Base-by-base conservation (phyloP, 2,113 vertebrate genomes). In the Ageneiosus marmoratus region DNA sequence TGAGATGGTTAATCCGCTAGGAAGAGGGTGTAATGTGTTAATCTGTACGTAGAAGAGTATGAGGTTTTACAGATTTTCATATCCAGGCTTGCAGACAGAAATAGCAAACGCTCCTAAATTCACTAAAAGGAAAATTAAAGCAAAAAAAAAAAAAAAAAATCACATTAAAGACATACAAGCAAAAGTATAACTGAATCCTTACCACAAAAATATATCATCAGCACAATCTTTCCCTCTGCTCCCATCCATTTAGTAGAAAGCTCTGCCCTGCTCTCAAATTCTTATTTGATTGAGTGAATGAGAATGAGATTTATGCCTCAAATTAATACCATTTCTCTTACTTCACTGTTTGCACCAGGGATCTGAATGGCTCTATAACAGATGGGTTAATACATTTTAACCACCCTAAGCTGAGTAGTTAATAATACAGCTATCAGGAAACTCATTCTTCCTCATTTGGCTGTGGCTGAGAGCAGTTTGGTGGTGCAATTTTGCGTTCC, bases 371-470 rank as follows among this genome's bases (percentile, higher is more conserved):
- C 89, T 93, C 92, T 91, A 93, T 92, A 93, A 91, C 86, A 92
- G 87, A 90, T 86, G 75, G 86, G 77, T 89, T 92, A 92, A 93
- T 93, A 89, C 80, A 74, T 90, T 87, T 89, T 89, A 92, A 93
- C 90, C 91, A 88, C 87, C 84, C 88, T 87, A 85, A 83, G 85
- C 89, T 79, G 82, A 88, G 88, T 92, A 92, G 91, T 92, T 92
- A 92, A 94, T 94, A 93, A 94, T 91, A 90, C 87, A 85, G 75
- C 89, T 88, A 89, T 92, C 91, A 92, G 90, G 87, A 89, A 93
- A 94, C 85, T 90, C 91, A 93, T 94, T 93, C 85, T 67, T 94
- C 91, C 90, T 94, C 90, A 93, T 93, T 94, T 93, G 83, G 91
- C 22, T 80, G 62, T 70, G 55, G 63, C 67, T 29, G 55, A 79